Conservation (phyloP, 2,113 vertebrate genomes). For the Pterophyllum scalare region DNA sequence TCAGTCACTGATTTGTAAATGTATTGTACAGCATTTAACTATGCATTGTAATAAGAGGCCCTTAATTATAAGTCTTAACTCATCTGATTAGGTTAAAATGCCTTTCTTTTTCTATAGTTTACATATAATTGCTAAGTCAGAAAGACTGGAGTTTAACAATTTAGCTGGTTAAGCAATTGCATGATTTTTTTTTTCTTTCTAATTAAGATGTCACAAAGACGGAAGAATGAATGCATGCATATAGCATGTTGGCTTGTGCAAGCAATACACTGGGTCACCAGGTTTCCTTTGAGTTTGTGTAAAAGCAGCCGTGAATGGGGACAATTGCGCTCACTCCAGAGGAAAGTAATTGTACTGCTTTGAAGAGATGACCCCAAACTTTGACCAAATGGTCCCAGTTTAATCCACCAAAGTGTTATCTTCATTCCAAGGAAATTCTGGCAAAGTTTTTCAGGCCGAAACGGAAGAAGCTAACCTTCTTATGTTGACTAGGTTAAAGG, state of each 20-base stretch:
- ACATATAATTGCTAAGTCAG: slow-evolving; percentile 32
- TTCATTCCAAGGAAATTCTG: slow-evolving; percentile 38
- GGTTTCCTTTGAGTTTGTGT: slow-evolving; percentile 39
- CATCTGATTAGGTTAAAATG: slow-evolving; percentile 52
- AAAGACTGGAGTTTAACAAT: slow-evolving; percentile 28
- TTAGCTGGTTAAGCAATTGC: slow-evolving; percentile 36
- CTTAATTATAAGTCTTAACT: slow-evolving; percentile 71
- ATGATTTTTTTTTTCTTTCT: slow-evolving; percentile 45
- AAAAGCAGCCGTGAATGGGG: not conserved
- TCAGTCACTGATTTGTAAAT: slow-evolving; percentile 55
- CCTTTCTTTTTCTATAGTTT: slow-evolving; percentile 65
- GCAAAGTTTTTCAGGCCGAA: not conserved
- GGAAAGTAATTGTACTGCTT: slow-evolving; percentile 8
- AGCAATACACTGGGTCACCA: slow-evolving; percentile 44
- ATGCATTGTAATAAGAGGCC: slow-evolving; percentile 70
- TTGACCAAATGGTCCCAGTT: slow-evolving; percentile 35
- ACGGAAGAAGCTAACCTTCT: not conserved
- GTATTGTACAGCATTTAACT: slow-evolving; percentile 66
- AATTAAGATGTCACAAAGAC: slow-evolving; percentile 46
- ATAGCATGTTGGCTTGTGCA: slow-evolving; percentile 47
- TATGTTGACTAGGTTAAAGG: slow-evolving; percentile 9
- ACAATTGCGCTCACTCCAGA: not conserved
- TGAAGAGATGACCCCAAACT: slow-evolving; percentile 14
- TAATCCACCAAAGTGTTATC: slow-evolving; percentile 31
- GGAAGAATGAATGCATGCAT: slow-evolving; percentile 54